Conservation (phyloP, 2,888 invertebrate species). For the Lasioglossum leucozonium region DNA sequence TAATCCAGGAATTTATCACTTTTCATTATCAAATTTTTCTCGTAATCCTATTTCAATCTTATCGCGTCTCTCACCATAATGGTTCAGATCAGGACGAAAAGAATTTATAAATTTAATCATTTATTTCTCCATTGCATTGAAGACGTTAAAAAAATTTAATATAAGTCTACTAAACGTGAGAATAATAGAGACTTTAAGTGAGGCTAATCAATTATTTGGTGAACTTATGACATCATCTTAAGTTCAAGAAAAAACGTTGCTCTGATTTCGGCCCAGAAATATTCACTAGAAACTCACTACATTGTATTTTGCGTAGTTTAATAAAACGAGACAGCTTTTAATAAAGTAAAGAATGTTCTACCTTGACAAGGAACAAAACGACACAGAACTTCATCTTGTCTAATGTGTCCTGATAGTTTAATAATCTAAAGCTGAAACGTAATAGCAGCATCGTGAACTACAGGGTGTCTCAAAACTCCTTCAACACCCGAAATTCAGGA, state of each 20-base stretch:
- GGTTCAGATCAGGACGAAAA: background rate
- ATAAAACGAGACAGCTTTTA: background rate
- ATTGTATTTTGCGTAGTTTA: background rate
- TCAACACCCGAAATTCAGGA: no score
- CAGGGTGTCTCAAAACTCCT: no score
- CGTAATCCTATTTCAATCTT: background rate
- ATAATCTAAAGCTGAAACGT: background rate
- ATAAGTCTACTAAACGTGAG: background rate
- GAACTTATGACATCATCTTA: background rate
- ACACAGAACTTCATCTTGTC: background rate
- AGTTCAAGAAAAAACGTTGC: background rate
- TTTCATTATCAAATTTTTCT: background rate
- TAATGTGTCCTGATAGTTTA: background rate
- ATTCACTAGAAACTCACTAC: background rate
- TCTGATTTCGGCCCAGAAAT: background rate
- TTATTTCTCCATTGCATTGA: background rate
- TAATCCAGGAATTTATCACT: background rate
- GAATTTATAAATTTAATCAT: background rate
- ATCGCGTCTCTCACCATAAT: background rate
- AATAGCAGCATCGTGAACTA: background rate
- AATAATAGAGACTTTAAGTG: background rate
- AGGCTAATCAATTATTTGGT: background rate
- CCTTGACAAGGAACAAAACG: background rate
- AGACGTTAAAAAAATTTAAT: background rate
- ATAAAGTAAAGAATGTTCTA: background rate